These are phyloP conservation scores for Blastobasis adustella DNA, from an alignment of 2,888 invertebrate genomes.

Conservation along the genomic window DNA sequence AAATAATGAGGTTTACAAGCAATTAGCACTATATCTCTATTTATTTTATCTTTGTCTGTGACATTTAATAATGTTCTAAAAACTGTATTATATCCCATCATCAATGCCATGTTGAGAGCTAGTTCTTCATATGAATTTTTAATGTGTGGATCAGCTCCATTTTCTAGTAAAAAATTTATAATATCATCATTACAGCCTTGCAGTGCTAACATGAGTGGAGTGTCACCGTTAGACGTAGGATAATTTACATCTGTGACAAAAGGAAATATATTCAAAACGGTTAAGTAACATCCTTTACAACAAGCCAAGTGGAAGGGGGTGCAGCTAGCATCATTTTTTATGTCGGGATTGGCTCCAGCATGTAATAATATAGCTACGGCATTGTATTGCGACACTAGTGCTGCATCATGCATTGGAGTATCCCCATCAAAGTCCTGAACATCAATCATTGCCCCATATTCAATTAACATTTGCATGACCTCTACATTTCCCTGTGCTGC, in stretches of 20 bases:
- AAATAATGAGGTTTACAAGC: constrained; percentile 64
- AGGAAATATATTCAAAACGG: constrained; percentile 40
- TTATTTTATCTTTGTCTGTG: constrained; percentile 39
- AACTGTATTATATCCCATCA: constrained; percentile 35
- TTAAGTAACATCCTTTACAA: constrained; percentile 44
- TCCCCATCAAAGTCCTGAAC: constrained; percentile 68
- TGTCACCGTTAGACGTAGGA: constrained; percentile 42
- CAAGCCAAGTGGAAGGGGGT: constrained; percentile 65
- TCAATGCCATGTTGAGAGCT: constrained; percentile 51
- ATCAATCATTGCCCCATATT: constrained; percentile 55
- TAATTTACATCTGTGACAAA: constrained; percentile 55
- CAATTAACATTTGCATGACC: constrained; percentile 47
- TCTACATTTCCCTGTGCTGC: constrained; percentile 53
- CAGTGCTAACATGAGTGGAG: constrained; percentile 50
- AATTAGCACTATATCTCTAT: constrained; percentile 42
- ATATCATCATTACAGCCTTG: constrained; percentile 42
- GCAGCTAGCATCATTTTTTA: constrained; percentile 48
- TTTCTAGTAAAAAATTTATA: constrained; percentile 45
- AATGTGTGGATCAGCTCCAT: constrained; percentile 56
- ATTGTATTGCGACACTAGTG: constrained; percentile 35
- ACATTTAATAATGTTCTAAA: constrained; percentile 45
- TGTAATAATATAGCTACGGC: constrained; percentile 46
- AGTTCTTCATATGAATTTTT: constrained; percentile 40
- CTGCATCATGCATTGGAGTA: constrained; percentile 64
- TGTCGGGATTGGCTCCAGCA: constrained; percentile 57